Conservation (phyloP, 2,113 vertebrate species). For the Psettodes erumei region DNA sequence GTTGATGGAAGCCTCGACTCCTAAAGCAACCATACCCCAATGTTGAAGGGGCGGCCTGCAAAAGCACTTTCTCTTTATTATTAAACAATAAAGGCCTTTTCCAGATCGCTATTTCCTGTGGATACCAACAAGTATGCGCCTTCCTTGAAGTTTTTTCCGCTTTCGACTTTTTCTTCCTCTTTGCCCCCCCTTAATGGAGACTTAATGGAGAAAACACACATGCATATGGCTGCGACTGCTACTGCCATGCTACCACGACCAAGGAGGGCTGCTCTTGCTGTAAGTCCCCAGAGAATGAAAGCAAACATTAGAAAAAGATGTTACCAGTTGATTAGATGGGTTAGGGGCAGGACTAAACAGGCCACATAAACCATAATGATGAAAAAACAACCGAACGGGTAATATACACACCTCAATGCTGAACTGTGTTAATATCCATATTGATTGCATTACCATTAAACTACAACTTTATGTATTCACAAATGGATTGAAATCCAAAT, state of each 20-base stretch:
- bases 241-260: conserved; percentile 16
- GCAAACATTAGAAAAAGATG: not conserved
- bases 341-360: not conserved
- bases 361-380: not conserved
- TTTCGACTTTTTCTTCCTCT: conserved; percentile 19
- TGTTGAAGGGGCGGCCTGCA: conserved; percentile 42
- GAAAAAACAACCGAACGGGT: too few species aligned
- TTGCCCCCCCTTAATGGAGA: conserved; percentile 20
- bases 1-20: conserved; percentile 9
- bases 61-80: conserved; percentile 64
- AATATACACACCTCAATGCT: not conserved
- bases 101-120: conserved; percentile 53
- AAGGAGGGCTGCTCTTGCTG: conserved; percentile 16
- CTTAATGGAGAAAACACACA: conserved; percentile 64
- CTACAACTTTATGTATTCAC: not conserved
- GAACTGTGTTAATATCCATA: not conserved
- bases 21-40: conserved; percentile 12
- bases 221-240: conserved; percentile 1
- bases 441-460: not conserved
- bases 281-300: conserved; percentile 1
- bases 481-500: not conserved
- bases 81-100: conserved; percentile 50
- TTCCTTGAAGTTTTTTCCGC: conserved; percentile 41
- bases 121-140: conserved; percentile 27
- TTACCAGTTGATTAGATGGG: not conserved